Evolutionary conservation across 2,888 invertebrate genomes (phyloP).

Genomic region (Drosophila diplacantha): DNA sequence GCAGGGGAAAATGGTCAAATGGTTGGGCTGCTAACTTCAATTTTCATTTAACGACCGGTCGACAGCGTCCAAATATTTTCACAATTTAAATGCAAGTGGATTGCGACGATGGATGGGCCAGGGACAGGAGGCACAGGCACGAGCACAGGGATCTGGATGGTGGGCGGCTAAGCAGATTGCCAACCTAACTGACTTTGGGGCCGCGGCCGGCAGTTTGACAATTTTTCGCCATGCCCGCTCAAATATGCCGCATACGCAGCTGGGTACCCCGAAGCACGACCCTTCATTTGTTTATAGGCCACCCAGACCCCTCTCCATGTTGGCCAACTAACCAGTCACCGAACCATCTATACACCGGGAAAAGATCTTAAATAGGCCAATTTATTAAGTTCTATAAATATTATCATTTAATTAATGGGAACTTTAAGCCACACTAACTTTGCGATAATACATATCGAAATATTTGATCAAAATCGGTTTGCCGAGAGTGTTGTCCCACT

Average conservation of each 20-base stretch:
- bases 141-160: background rate
- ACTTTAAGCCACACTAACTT: background rate
- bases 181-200: constrained; percentile 64
- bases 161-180: constrained; percentile 57
- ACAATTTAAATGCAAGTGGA: constrained; percentile 66
- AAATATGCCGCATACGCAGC: constrained; percentile 63
- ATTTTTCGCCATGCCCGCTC: constrained; percentile 58
- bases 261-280: constrained; percentile 50
- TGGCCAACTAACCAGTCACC: constrained; percentile 7
- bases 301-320: background rate
- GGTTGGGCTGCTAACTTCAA: constrained; percentile 37
- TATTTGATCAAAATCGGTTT: no score
- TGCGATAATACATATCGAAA: background rate
- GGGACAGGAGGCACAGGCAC: background rate
- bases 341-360: constrained; percentile 1
- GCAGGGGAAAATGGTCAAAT: constrained; percentile 9
- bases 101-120: constrained; percentile 18
- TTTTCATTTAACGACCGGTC: constrained; percentile 47
- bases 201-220: constrained; percentile 64
- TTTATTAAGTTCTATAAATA: background rate
- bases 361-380: background rate
- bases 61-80: constrained; percentile 64
- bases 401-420: no score
- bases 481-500: background rate
- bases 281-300: constrained; percentile 65